Base-by-base conservation (phyloP, 23 tunicate genomes). In the Corella eumyota region DNA sequence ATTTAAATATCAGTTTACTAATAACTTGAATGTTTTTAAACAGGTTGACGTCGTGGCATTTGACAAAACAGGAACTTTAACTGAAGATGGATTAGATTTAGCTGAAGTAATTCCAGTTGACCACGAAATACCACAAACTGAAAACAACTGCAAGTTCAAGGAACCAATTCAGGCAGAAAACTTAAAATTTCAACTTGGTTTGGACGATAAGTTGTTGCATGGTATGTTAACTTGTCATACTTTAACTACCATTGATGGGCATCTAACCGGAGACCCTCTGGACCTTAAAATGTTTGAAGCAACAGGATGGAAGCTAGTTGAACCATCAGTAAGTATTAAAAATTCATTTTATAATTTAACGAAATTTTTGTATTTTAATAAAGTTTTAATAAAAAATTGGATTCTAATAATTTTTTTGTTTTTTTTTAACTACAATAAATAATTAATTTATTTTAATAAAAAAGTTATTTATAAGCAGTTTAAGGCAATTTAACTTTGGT, bases 11-110 rank as follows among this genome's bases (percentile, higher is more conserved):
- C n/a, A n/a, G n/a, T n/a, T n/a, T n/a, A n/a, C n/a, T n/a, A n/a
- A n/a, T n/a, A n/a, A n/a, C n/a, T n/a, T n/a, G n/a, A n/a, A n/a
- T 54, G 22, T 54, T 25, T 54, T 54, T 17, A 21, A 32, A 6
- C 80, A 85, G 95, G 65, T 79, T 31, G 96, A 88, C 50, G 77
- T 88, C 47, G 88, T 88, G 2, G 95, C 93, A 1, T 93, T 93
- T 51, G 99, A 93, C 75, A 93, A 93, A 49, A 93, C 99, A 5
- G 99, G 99, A 22, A 93, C 99, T 0, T 25, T 93, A 13, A 93
- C 99, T 13, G 95, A 93, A 54, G 99, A 93, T 48, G 99, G 99
- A 2, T 65, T 93, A 6, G 90, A 77, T 50, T 45, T 92, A 33
- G 21, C 74, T 36, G 45, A 45, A 6, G 58, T 92, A 2, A 50